A percentile compares a stretch with the other conserved stretches of the same genome.
These are phyloP conservation scores for Smittia aterrima DNA, from an alignment of 2,888 invertebrate genomes.

Conservation along the genomic window DNA sequence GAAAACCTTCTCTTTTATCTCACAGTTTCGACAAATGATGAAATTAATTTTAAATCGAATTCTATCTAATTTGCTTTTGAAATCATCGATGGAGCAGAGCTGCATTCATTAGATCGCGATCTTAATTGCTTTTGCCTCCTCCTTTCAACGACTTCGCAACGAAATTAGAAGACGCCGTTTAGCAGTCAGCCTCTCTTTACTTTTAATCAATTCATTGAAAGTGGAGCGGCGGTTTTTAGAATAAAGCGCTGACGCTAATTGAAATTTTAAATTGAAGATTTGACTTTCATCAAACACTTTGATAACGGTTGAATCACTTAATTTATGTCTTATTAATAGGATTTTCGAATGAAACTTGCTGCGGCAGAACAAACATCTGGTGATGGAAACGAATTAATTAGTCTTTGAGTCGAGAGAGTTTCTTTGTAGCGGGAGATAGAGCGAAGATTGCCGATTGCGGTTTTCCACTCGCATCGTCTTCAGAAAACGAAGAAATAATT, in stretches of 20 bases:
- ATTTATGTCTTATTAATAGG: conserved; percentile 21
- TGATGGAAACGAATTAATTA: conserved; percentile 18
- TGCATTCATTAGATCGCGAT: background rate
- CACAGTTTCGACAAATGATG: background rate
- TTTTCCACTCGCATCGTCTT: background rate
- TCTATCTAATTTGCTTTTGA: background rate
- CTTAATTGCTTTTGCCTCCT: background rate
- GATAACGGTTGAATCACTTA: conserved; percentile 17
- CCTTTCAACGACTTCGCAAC: background rate
- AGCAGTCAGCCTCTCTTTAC: background rate
- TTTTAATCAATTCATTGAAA: conserved; percentile 11
- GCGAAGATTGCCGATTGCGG: background rate
- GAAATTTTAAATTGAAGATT: conserved; percentile 16
- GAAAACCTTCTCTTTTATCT: background rate
- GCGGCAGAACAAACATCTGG: conserved; percentile 10
- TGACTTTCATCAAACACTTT: conserved; percentile 19
- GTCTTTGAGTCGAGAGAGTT: background rate
- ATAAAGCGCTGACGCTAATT: background rate
- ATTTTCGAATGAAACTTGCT: background rate
- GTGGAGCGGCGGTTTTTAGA: background rate
- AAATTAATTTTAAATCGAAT: conserved; percentile 12
- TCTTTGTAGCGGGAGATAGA: background rate
- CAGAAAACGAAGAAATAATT: background rate
- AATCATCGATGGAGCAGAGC: background rate
- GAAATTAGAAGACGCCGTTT: background rate